phyloP scores from a whole-genome alignment of 2,797 vertebrate species.

The Spinibarbus caldwelli region DNA sequence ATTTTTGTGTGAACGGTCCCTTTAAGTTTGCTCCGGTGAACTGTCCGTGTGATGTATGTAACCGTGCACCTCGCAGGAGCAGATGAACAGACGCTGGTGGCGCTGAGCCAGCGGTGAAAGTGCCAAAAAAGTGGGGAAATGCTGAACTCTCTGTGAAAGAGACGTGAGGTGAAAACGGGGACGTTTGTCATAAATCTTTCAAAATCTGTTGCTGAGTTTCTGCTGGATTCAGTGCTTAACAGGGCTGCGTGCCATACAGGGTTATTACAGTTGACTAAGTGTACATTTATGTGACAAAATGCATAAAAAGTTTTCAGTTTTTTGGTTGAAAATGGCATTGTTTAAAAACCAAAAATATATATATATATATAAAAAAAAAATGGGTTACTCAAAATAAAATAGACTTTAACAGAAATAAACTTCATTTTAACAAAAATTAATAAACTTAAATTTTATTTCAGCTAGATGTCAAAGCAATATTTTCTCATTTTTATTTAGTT shows the following conservation, averaged over 20 bases:
- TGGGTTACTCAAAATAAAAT: not conserved
- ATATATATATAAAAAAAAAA: not conserved
- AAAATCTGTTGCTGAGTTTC: not conserved
- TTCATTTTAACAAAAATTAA: too few species aligned
- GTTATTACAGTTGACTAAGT: not conserved
- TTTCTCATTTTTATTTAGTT: not conserved
- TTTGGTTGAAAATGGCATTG: too few species aligned
- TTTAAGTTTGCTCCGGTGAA: not conserved
- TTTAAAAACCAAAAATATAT: too few species aligned
- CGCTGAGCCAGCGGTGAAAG: slow-evolving; percentile 16
- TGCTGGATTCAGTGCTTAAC: not conserved
- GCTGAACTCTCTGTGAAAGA: slow-evolving; percentile 1
- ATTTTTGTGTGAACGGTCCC: not conserved
- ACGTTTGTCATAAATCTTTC: not conserved
- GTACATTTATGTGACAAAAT: not conserved
- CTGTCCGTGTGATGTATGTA: not conserved
- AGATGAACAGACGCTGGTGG: not conserved
- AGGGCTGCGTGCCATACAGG: not conserved
- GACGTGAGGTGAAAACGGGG: slow-evolving; percentile 59
- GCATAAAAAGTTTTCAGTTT: too few species aligned
- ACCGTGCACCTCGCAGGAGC: not conserved
- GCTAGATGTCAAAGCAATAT: not conserved
- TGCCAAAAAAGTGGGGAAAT: not conserved
- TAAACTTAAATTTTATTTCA: not conserved
- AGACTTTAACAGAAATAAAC: not conserved